These are phyloP conservation scores for Lepeophtheirus salmonis DNA, from an alignment of 1,140 invertebrate genomes.

Conservation along the genomic window DNA sequence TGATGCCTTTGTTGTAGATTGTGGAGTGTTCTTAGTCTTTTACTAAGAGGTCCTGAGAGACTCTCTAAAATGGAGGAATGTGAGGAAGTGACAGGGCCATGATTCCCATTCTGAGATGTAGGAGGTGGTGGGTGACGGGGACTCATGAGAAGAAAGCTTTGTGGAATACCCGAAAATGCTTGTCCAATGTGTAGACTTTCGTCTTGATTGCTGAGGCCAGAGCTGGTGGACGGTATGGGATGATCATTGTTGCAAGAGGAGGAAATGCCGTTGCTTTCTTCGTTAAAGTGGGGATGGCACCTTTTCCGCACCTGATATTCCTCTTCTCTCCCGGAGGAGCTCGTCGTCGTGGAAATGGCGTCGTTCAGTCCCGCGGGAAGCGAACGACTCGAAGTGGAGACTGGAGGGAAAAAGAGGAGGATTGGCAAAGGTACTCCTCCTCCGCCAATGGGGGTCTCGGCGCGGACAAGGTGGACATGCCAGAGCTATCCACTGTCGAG, in stretches of 20 bases:
- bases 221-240: neutral
- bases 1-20: conserved; percentile 1
- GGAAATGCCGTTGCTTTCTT: neutral
- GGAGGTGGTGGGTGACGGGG: no score
- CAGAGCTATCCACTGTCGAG: neutral
- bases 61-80: conserved; percentile 13
- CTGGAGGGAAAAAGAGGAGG: neutral
- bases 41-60: conserved; percentile 7
- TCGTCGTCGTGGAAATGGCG: neutral
- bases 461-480: neutral
- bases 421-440: neutral
- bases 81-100: neutral
- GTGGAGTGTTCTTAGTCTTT: conserved; percentile 7
- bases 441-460: neutral
- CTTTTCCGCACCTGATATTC: neutral
- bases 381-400: neutral
- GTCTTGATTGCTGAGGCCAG: neutral
- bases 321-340: neutral
- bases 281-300: no score
- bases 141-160: no score
- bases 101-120: no score
- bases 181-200: neutral
- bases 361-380: neutral
- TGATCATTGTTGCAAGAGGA: neutral
- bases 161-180: neutral